Conservation (phyloP, 2,113 vertebrate species). For the Galeopterus variegatus region DNA sequence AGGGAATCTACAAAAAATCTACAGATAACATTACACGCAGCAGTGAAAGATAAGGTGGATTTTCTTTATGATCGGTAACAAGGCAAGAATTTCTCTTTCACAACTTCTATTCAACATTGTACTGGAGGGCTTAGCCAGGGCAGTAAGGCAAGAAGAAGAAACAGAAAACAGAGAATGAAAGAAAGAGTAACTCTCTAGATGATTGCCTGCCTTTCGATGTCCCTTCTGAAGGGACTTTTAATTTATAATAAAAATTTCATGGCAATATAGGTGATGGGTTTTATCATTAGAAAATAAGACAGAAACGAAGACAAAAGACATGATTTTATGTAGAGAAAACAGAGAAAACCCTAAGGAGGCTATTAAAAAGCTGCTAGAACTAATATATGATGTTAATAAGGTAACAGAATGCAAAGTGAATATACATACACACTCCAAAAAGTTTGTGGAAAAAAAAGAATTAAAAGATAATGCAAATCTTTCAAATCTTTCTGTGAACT, state of each 20-base stretch:
- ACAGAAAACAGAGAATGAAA: neutral
- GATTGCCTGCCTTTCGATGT: neutral
- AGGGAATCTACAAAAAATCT: neutral
- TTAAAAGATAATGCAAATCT: too few relatives aligned
- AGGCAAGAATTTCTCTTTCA: neutral
- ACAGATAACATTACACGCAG: neutral
- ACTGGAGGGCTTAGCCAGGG: neutral
- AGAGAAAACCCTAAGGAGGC: neutral
- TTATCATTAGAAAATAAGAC: neutral
- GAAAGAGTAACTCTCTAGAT: neutral
- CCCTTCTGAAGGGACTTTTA: constrained; percentile 10
- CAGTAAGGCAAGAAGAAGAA: neutral
- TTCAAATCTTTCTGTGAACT: too few relatives aligned
- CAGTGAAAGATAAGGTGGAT: neutral
- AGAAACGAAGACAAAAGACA: constrained; percentile 14
- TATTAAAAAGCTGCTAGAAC: neutral
- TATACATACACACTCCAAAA: neutral
- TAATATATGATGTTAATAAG: neutral
- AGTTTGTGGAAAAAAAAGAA: too few relatives aligned
- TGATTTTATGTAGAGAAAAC: neutral
- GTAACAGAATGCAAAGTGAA: neutral
- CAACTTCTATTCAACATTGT: neutral
- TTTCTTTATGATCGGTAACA: neutral
- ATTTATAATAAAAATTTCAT: constrained; percentile 11
- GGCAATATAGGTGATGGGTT: neutral